phyloP scores from a whole-genome alignment of 2,888 invertebrate genomes.

The Octonoba sinensis region DNA sequence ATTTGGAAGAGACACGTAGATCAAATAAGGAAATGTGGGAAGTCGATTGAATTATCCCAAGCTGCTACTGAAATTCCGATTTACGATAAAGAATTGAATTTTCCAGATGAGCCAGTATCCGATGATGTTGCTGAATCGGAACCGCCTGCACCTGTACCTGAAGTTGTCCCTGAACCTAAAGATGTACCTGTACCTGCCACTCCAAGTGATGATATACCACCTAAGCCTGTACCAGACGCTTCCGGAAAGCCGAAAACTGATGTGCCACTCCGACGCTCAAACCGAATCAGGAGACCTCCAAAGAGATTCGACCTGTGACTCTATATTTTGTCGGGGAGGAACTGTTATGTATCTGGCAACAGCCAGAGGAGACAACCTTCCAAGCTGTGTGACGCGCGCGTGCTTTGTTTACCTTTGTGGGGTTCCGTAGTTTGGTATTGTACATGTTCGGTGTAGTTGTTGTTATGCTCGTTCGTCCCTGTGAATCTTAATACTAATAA shows the following conservation, averaged over 20 bases:
- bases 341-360: constrained; percentile 48
- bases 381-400: constrained; percentile 42
- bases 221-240: too few relatives aligned
- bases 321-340: constrained; percentile 42
- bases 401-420: constrained; percentile 20
- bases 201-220: too few relatives aligned
- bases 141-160: constrained; percentile 34
- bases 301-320: constrained; percentile 41
- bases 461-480: constrained; percentile 36
- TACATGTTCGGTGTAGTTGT: constrained; percentile 38
- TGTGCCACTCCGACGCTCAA: constrained; percentile 40
- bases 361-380: constrained; percentile 43
- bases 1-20: constrained; percentile 40
- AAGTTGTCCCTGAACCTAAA: constrained; percentile 34
- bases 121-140: constrained; percentile 40
- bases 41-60: constrained; percentile 40
- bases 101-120: constrained; percentile 37
- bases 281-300: constrained; percentile 38
- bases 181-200: too few relatives aligned
- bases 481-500: constrained; percentile 35
- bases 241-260: too few relatives aligned
- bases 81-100: constrained; percentile 40
- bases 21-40: constrained; percentile 40
- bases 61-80: constrained; percentile 36
- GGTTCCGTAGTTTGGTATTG: constrained; percentile 33